A percentile compares a stretch with the other conserved stretches of the same genome.
phyloP scores from a whole-genome alignment of 2,797 vertebrate genomes.

The Galago senegalensis region DNA sequence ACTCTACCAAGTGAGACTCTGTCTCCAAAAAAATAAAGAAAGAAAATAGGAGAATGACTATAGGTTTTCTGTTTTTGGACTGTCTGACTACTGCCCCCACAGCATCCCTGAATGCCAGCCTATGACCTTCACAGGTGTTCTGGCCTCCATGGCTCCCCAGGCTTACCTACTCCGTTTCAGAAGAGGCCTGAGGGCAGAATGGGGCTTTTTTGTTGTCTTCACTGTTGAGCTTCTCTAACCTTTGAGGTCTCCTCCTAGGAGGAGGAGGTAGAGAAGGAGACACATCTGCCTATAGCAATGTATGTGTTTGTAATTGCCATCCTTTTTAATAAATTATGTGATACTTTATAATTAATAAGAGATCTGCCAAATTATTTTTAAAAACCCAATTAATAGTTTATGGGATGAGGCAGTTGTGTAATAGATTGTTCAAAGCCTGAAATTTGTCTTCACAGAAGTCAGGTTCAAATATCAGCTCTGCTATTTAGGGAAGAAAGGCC shows the following conservation, averaged over 20 bases:
- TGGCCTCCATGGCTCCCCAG: not conserved
- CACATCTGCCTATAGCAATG: not conserved
- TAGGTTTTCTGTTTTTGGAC: not conserved
- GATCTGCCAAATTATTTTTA: not conserved
- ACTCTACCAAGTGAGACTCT: too few species aligned
- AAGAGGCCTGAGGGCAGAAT: not conserved
- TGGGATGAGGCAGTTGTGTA: not conserved
- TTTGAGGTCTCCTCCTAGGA: too few species aligned
- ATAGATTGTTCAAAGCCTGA: not conserved
- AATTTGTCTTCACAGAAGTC: not conserved
- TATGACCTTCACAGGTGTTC: not conserved
- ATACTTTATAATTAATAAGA: constrained; percentile 35
- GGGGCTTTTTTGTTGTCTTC: not conserved
- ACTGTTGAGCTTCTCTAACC: not conserved
- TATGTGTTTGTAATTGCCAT: not conserved
- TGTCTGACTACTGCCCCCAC: not conserved
- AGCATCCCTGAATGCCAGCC: not conserved
- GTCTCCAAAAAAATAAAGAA: too few species aligned
- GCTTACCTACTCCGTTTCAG: not conserved
- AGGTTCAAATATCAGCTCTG: not conserved
- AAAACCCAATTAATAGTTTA: constrained; percentile 22
- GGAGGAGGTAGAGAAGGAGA: constrained; percentile 47
- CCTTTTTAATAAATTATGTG: constrained; percentile 11
- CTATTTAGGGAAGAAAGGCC: not conserved
- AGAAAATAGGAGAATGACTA: not conserved